phyloP scores from a whole-genome alignment of 2,797 vertebrate genomes.

The Tauraco hartlaubi region DNA sequence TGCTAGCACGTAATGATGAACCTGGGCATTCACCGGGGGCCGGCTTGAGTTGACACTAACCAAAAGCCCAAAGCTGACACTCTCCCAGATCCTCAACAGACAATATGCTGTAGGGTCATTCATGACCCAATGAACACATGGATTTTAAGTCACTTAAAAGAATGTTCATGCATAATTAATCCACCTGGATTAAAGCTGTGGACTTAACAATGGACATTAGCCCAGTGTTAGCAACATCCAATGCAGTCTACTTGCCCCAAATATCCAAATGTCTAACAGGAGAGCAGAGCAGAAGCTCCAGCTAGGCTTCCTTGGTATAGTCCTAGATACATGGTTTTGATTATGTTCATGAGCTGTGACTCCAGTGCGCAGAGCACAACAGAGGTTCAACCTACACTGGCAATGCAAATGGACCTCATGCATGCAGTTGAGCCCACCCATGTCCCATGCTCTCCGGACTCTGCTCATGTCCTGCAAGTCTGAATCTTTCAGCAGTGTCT shows the following conservation, averaged over 20 bases:
- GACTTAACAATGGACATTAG: neutral
- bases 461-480: neutral
- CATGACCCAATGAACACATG: neutral
- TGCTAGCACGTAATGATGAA: neutral
- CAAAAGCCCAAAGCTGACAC: neutral
- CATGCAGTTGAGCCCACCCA: neutral
- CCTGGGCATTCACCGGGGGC: neutral
- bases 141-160: neutral
- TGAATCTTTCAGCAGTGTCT: neutral
- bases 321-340: neutral
- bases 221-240: neutral
- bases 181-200: neutral
- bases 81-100: neutral
- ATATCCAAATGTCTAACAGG: neutral
- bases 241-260: neutral
- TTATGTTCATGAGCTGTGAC: neutral
- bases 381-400: neutral
- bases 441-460: neutral
- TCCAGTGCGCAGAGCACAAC: neutral
- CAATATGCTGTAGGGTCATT: neutral
- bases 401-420: neutral
- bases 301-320: neutral
- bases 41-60: neutral
- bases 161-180: accelerated
- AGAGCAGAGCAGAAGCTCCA: neutral